Evolutionary conservation across 2,888 invertebrate species (phyloP).

Genomic region (Mythimna pallens): DNA sequence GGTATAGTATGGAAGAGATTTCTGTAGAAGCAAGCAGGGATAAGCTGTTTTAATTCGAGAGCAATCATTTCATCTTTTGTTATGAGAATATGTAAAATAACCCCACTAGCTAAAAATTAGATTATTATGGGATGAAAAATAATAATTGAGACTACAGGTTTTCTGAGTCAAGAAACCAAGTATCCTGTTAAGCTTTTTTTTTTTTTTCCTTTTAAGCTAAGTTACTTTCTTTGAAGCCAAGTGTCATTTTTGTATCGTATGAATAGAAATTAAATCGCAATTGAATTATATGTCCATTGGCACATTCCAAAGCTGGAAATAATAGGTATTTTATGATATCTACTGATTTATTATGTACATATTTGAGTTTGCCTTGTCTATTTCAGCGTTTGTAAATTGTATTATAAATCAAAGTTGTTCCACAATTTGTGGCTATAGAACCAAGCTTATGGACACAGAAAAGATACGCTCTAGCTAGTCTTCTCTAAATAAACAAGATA

Average conservation of each 20-base stretch:
- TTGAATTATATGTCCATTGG: conserved; percentile 14
- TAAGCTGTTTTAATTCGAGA: too few species aligned
- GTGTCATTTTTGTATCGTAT: conserved; percentile 17
- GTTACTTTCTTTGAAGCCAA: conserved; percentile 4
- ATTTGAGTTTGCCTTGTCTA: background rate
- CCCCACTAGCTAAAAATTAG: background rate
- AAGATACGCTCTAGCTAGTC: conserved; percentile 12
- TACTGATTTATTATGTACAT: background rate
- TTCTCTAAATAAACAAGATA: conserved; percentile 10
- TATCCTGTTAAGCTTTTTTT: conserved; percentile 22
- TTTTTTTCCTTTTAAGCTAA: conserved; percentile 18
- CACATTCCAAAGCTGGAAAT: conserved; percentile 2
- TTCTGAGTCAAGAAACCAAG: background rate
- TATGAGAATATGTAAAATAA: too few species aligned
- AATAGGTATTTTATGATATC: background rate
- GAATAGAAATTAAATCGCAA: conserved; percentile 27
- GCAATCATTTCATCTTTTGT: background rate
- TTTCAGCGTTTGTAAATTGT: background rate
- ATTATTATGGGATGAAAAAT: background rate
- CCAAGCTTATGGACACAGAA: conserved; percentile 1
- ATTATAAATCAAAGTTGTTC: background rate
- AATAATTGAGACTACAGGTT: background rate
- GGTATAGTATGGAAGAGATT: too few species aligned
- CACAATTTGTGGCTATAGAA: background rate
- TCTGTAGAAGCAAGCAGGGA: too few species aligned